A percentile compares a stretch with the other conserved stretches of the same genome.
phyloP scores from a whole-genome alignment of 2,797 vertebrate genomes.

The Rhinophrynus dorsalis region DNA sequence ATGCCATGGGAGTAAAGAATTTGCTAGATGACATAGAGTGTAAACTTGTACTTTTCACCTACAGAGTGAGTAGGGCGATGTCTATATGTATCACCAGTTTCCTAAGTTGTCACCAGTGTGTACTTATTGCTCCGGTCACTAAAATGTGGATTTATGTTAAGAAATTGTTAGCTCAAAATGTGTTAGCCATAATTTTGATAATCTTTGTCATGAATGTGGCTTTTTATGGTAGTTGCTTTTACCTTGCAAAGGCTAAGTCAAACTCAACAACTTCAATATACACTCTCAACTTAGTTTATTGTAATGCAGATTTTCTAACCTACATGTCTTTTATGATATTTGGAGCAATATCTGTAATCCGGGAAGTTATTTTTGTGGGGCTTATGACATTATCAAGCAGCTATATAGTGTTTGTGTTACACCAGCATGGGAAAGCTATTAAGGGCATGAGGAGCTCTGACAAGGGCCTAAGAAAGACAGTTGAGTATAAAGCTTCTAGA shows the following conservation, averaged over 20 bases:
- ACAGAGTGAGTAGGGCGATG: slow-evolving; percentile 22
- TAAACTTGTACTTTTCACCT: slow-evolving; percentile 19
- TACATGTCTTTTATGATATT: slow-evolving; percentile 4
- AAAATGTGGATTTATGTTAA: slow-evolving; percentile 1
- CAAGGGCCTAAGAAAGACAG: not conserved
- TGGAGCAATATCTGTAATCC: slow-evolving; percentile 12
- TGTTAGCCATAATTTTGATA: slow-evolving; percentile 1
- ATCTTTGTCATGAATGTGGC: slow-evolving; percentile 6
- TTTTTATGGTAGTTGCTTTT: not conserved
- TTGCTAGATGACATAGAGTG: slow-evolving; percentile 21
- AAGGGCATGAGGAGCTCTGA: slow-evolving; percentile 17
- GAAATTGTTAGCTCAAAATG: not conserved
- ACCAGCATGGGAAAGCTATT: not conserved
- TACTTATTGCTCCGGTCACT: slow-evolving; percentile 1
- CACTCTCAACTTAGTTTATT: slow-evolving; percentile 8
- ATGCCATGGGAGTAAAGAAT: slow-evolving; percentile 18
- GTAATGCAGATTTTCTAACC: slow-evolving; percentile 13
- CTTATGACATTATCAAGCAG: slow-evolving; percentile 72
- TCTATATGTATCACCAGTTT: slow-evolving; percentile 25
- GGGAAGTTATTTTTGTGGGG: slow-evolving; percentile 60
- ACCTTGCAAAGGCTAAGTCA: not conserved
- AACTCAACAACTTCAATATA: slow-evolving; percentile 4
- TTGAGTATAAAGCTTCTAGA: slow-evolving; percentile 18
- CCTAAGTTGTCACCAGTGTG: too few species aligned
- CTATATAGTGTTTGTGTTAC: slow-evolving; percentile 51